These are phyloP conservation scores for Popillia japonica DNA, from an alignment of 1,140 invertebrate species.

Conservation along the genomic window DNA sequence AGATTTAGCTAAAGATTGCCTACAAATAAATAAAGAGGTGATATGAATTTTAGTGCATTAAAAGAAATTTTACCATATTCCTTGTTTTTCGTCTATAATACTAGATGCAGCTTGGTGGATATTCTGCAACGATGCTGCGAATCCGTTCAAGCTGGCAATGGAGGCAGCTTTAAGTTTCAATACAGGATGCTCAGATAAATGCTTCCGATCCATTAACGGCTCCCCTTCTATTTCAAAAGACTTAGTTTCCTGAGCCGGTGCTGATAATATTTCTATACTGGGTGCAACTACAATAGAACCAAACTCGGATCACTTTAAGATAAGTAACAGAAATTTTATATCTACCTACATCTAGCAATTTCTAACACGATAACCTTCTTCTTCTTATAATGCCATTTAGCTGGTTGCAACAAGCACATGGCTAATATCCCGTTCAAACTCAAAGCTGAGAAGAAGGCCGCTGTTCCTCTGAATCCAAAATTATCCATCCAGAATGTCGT, in stretches of 20 bases:
- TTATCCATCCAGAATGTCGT: constrained; percentile 62
- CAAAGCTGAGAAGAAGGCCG: constrained; percentile 69
- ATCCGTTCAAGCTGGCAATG: constrained; percentile 36
- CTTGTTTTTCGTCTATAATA: neutral
- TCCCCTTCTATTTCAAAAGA: neutral
- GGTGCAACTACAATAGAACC: neutral
- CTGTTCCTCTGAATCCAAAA: constrained; percentile 68
- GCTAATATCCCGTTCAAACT: constrained; percentile 71
- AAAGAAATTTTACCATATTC: neutral
- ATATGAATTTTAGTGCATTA: neutral
- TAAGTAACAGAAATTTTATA: neutral
- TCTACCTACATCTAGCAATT: constrained; percentile 38
- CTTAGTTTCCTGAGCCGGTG: neutral
- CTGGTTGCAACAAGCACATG: constrained; percentile 70
- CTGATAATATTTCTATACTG: neutral
- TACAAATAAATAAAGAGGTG: too few species aligned
- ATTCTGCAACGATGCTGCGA: constrained; percentile 26
- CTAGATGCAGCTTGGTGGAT: neutral
- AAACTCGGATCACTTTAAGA: neutral
- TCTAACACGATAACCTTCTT: constrained; percentile 23
- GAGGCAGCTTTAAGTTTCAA: constrained; percentile 5
- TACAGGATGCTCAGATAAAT: neutral
- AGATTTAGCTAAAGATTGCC: constrained; percentile 43
- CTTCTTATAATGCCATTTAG: constrained; percentile 73
- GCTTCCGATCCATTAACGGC: neutral